Evolutionary conservation across 1,140 invertebrate genomes (phyloP), one percentile per base, ranked within the genome.

Genomic region (Drosophila quadrilineata): DNA sequence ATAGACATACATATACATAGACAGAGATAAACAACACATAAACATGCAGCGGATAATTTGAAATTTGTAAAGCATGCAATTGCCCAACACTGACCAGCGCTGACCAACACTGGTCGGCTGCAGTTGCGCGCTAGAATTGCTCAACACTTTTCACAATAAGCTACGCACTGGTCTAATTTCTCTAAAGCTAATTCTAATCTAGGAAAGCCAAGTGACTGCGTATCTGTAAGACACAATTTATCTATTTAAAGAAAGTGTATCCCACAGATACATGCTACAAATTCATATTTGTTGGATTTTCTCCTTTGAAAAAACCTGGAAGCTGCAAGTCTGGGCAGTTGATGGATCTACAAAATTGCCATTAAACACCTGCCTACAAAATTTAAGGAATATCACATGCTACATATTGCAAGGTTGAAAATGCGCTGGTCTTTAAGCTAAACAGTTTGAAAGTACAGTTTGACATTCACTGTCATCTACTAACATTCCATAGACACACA

Each of bases 251-350:
- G 38, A 49, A 52, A 71, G 66, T 74, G 87, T 87, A 88, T 87
- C 68, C 50, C 69, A 48, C 56, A 74, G 87, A 88, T 76, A 48
- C 56, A 54, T n/a, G 49, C 58, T 67, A 31, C 2, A 21, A 54
- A 40, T 46, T 52, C 19, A 33, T 45, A 9, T 43, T n/a, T 21
- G 28, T 43, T 26, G 46, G 16, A 8, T 38, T 36, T 46, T 69
- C 31, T 60, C 16, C 48, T 52, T 63, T 76, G 76, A 84, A 84
- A 87, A 87, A 87, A 79, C 75, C 68, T 79, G 54, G 84, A 89
- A 89, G 87, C 60, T 86, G 76, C 87, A 89, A 89, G 87, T 89
- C 87, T 89, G 87, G 87, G 80, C 87, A 88, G 80, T 75, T 88
- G 87, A 89, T 89, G 87, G 87, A 89, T 71, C 46, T 89, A 89